Evolutionary conservation across 2,797 vertebrate species (phyloP).

Genomic region (Merluccius polli): DNA sequence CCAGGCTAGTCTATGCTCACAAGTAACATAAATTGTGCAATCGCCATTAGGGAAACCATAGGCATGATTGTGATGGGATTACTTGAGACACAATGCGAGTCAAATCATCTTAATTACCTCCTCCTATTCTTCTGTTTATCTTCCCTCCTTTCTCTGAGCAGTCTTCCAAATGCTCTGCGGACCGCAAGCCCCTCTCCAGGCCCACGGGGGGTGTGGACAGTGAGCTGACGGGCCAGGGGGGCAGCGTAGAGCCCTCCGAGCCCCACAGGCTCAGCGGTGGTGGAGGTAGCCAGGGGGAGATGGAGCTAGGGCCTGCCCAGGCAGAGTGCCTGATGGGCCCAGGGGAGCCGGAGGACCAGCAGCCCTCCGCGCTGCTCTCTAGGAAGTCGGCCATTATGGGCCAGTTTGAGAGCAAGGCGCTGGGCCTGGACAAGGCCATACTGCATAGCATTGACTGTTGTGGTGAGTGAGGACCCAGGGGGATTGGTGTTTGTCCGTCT

Average conservation of each 20-base stretch:
- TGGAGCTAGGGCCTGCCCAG: constrained; percentile 82
- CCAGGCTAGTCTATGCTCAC: no score
- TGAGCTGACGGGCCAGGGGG: constrained; percentile 80
- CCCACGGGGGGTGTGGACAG: constrained; percentile 79
- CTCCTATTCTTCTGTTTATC: neutral
- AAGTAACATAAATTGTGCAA: neutral
- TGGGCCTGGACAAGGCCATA: constrained; percentile 95
- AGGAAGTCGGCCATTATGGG: constrained; percentile 84
- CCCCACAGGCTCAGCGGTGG: constrained; percentile 55
- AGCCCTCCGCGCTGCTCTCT: constrained; percentile 80
- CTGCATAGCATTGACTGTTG: constrained; percentile 99
- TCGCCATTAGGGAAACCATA: neutral
- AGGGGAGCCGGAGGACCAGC: constrained; percentile 83
- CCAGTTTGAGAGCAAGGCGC: constrained; percentile 95
- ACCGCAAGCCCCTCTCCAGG: constrained; percentile 83
- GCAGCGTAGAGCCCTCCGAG: constrained; percentile 65
- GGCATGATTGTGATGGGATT: neutral
- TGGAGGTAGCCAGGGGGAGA: constrained; percentile 73
- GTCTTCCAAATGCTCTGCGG: constrained; percentile 89
- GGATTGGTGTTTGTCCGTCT: neutral
- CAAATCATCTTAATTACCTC: neutral
- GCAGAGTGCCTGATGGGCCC: constrained; percentile 80
- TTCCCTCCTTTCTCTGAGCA: constrained; percentile 43
- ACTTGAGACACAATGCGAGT: no score
- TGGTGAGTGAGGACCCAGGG: constrained; percentile 72